Evolutionary conservation across 1,140 invertebrate genomes (phyloP), one percentile per base, ranked within the genome.

Genomic region (Drosophila ercepeae): DNA sequence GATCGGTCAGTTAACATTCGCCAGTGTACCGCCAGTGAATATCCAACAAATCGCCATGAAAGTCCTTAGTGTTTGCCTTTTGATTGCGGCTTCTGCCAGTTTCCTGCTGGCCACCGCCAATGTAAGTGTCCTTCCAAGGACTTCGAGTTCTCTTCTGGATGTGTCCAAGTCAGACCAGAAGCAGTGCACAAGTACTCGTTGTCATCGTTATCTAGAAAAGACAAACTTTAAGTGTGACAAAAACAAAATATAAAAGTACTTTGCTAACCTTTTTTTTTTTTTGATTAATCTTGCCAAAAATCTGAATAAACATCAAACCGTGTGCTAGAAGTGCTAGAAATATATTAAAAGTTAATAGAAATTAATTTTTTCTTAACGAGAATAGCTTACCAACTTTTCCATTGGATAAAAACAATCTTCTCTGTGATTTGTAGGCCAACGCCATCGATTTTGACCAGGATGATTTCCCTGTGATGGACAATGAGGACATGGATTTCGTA

Each of bases 51-150:
- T 21, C 57, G 81, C 61, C 51, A 88, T 76, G 82, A 82, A 65
- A 73, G 45, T 49, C 18, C 53, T 76, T 36, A 81, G 51, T 3
- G 32, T 86, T 8, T 76, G 71, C 18, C 72, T 84, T 1, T 21
- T 81, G 54, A 46, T 84, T 16, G 32, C 69, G 53, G 57, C 58
- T 7, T 64, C 68, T 1, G 73, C 69, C 70, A 61, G 69, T 59
- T 84, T 72, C 60, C 45, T 82, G 34, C 59, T 82, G 49, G 45
- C 50, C 58, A 42, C 46, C 36, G 41, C 42, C 21, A 63, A 55
- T 19, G 79, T 82, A 65, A 84, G 78, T 69, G 2, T n/a, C 25
- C 13, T 18, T 7, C 29, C 9, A 0, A 3, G 0, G 29, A 3
- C 9, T n/a, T 21, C 4, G 4, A 2, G 21, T 21, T 21, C 21